Evolutionary conservation across 2,797 vertebrate species (phyloP).

Genomic region (Lemur catta): DNA sequence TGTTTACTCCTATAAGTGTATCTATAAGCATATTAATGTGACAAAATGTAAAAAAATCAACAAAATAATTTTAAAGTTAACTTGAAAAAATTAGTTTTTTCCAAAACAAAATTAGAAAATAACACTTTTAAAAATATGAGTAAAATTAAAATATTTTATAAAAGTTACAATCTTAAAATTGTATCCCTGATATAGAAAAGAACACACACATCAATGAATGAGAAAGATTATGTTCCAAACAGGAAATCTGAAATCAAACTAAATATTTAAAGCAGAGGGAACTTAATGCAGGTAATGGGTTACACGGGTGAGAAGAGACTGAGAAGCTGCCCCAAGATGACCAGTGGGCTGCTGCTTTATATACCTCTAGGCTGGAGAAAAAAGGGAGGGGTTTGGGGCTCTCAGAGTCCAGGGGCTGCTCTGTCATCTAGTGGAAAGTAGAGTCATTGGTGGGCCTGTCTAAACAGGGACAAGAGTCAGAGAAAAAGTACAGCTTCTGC

Average conservation of each 20-base stretch:
- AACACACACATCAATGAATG: not conserved
- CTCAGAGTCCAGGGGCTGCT: not conserved
- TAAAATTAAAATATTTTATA: not conserved
- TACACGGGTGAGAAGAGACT: not conserved
- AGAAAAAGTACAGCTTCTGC: not conserved
- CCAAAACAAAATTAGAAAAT: not conserved
- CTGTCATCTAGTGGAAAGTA: no score
- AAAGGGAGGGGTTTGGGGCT: not conserved
- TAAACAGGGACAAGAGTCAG: not conserved
- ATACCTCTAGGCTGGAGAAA: not conserved
- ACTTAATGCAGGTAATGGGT: not conserved
- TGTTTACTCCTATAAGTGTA: not conserved
- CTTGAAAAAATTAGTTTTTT: conserved; percentile 4
- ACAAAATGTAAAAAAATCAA: not conserved
- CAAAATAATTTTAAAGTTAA: not conserved
- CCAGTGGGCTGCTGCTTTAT: not conserved
- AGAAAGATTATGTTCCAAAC: not conserved
- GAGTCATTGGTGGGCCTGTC: not conserved
- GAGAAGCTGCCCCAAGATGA: not conserved
- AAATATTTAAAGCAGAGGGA: not conserved
- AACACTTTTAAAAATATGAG: not conserved
- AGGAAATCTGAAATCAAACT: not conserved
- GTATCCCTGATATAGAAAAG: not conserved
- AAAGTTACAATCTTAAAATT: not conserved
- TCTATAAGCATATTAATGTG: not conserved